Percentiles rank a stretch among this genome's conserved stretches.
phyloP scores from a whole-genome alignment of 2,888 invertebrate genomes.

The Bimastos eiseni region DNA sequence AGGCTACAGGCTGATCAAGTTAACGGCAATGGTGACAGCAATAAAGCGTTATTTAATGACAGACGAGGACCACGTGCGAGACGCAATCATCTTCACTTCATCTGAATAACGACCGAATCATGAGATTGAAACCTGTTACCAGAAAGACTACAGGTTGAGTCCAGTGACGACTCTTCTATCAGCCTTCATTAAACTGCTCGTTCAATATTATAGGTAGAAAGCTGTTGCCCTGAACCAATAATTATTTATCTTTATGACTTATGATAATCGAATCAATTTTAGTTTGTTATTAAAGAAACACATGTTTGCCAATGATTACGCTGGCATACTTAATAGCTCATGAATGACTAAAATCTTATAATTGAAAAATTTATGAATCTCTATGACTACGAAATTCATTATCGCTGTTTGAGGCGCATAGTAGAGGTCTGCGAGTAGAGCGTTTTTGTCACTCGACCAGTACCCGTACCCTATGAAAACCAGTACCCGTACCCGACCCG shows the following conservation, averaged over 20 bases:
- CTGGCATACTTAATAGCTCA: no score
- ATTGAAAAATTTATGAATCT: no score
- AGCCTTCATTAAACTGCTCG: neutral
- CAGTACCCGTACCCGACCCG: no score
- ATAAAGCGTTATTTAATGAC: neutral
- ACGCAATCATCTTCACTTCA: neutral
- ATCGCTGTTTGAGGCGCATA: no score
- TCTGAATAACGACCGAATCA: neutral
- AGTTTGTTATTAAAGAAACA: neutral
- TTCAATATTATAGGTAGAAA: neutral
- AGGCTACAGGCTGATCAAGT: neutral
- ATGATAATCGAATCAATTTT: neutral
- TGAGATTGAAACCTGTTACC: neutral
- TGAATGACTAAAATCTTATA: no score
- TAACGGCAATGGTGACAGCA: neutral
- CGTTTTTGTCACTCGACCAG: no score
- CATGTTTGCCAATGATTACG: no score
- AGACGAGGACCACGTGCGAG: neutral
- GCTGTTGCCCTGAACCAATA: neutral
- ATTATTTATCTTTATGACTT: neutral
- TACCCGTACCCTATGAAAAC: no score
- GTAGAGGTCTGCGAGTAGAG: no score
- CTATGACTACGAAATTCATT: no score
- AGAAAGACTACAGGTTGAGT: neutral
- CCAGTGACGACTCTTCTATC: no score